Evolutionary conservation across 2,797 vertebrate species (phyloP), one percentile per base, ranked within the genome.

Genomic region (Gobio occitaniae): DNA sequence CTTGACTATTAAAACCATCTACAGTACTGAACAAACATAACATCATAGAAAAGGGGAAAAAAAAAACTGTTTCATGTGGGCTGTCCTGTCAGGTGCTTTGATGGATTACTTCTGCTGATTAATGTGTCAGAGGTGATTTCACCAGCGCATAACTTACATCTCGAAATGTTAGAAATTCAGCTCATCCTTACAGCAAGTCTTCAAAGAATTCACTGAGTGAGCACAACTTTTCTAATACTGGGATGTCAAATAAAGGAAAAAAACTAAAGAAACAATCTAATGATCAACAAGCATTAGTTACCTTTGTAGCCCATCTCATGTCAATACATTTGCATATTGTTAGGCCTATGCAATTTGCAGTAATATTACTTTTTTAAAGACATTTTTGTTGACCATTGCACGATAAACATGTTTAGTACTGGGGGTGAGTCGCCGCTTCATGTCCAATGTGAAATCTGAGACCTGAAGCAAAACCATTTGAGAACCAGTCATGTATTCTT

Each of bases 71-170:
- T 72, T 72, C n/a, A 72, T 72, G 47, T 72, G 47, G 44, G 70
- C 13, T 16, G 41, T 48, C 15, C n/a, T 71, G 69, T 29, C 70
- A 48, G 44, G n/a, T 16, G 70, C 70, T 29, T 50, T 72, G 25
- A 29, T 50, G 44, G 47, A 74, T 74, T 52, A 74, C 17, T 74
- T 74, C 71, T 32, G 71, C 71, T 74, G 47, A 32, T 75, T 75
- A 54, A 54, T 36, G 29, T 36, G 15, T 50, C 71, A 74, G 47
- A 19, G 71, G 47, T 17, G 48, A 75, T 54, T 36, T 54, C 50
- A 38, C 4, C 72, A 56, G 29, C 1, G 25, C 47, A 48, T 29
- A 50, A 72, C 47, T 48, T 32, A 6, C 16, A 32, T 56, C 52
- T 76, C 19, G 15, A 56, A 76, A 56, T 21, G 10, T 76, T 38